Conservation (phyloP, 92 coral and sea anemone genomes). For the Epizoanthus stellaris region DNA sequence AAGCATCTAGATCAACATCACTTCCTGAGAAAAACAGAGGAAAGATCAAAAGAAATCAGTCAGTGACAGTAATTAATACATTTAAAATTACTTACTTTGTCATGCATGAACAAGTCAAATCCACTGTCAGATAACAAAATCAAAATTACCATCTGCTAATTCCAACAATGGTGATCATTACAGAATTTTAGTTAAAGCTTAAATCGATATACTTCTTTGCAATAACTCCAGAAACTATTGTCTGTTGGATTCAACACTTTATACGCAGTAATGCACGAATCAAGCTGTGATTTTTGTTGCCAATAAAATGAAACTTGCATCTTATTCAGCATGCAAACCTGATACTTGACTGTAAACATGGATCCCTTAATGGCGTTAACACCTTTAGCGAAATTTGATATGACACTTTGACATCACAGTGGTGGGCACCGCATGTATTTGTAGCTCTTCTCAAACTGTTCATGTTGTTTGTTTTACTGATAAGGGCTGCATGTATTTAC, state of each 20-base stretch:
- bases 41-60: slow-evolving; percentile 16
- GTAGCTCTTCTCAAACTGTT: background rate
- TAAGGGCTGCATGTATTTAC: background rate
- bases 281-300: slow-evolving; percentile 24
- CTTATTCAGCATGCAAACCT: slow-evolving; percentile 1
- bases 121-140: slow-evolving; percentile 31
- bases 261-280: background rate
- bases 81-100: slow-evolving; percentile 10
- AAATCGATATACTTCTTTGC: too few relatives aligned
- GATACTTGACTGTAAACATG: slow-evolving; percentile 12
- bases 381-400: slow-evolving; percentile 6
- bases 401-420: slow-evolving; percentile 4
- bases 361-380: too few relatives aligned
- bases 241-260: background rate
- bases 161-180: background rate
- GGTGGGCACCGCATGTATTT: too few relatives aligned
- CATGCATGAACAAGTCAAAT: slow-evolving; percentile 6
- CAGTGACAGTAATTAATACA: slow-evolving; percentile 43
- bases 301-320: slow-evolving; percentile 5
- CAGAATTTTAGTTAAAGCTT: slow-evolving; percentile 1
- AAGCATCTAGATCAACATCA: slow-evolving; percentile 97
- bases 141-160: slow-evolving; percentile 32
- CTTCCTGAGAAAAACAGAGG: slow-evolving; percentile 65
- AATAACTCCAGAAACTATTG: too few relatives aligned
- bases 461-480: background rate